phyloP scores from a whole-genome alignment of 2,888 invertebrate species.

The Teleiodes luculella region DNA sequence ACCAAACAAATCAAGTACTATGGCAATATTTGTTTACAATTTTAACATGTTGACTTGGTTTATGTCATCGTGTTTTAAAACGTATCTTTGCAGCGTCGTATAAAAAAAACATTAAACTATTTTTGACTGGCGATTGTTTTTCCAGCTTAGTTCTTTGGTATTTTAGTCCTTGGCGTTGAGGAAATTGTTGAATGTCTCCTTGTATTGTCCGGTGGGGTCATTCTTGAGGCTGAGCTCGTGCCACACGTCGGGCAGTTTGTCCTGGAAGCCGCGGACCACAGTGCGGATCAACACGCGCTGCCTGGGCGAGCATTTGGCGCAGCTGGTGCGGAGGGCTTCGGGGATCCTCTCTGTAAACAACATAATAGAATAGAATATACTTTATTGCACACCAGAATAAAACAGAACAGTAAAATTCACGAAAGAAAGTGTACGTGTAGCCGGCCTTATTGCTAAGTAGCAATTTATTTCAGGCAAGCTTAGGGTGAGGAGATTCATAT shows the following conservation, averaged over 20 bases:
- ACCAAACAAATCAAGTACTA: no score
- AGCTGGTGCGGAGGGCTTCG: slow-evolving; percentile 65
- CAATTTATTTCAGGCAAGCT: no score
- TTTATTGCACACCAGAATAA: no score
- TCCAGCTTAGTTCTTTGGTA: background rate
- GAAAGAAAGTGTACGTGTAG: no score
- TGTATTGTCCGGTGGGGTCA: slow-evolving; percentile 82
- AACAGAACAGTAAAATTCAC: no score
- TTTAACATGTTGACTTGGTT: no score
- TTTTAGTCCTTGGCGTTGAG: slow-evolving; percentile 42
- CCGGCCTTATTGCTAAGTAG: no score
- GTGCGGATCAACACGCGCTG: slow-evolving; percentile 78
- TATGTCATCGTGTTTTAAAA: no score
- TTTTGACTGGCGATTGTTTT: background rate
- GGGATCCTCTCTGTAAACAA: slow-evolving; percentile 50
- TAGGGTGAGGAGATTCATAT: no score
- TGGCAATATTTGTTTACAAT: no score
- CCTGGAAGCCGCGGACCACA: slow-evolving; percentile 81
- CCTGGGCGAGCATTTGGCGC: slow-evolving; percentile 81
- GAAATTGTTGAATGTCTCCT: slow-evolving; percentile 75
- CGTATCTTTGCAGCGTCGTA: no score
- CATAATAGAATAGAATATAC: background rate
- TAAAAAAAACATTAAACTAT: background rate
- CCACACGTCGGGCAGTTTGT: slow-evolving; percentile 82
- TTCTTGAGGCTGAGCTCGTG: slow-evolving; percentile 80